Conservation (phyloP, 1,140 invertebrate genomes). For the Tigriopus japonicus region DNA sequence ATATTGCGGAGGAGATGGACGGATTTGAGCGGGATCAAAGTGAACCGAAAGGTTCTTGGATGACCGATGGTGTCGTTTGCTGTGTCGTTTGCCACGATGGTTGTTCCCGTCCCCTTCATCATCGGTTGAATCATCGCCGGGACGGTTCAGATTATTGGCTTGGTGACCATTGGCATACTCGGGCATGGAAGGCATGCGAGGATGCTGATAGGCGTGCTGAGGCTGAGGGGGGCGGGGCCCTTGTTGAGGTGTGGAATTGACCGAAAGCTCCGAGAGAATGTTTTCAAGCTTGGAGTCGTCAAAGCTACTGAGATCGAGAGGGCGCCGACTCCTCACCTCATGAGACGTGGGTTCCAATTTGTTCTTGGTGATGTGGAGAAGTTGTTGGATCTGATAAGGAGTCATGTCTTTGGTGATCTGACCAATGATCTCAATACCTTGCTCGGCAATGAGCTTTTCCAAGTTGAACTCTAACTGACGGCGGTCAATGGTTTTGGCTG, state of each 20-base stretch:
- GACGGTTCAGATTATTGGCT: slow-evolving; percentile 15
- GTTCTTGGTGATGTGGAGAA: slow-evolving; percentile 26
- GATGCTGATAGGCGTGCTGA: not conserved
- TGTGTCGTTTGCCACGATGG: no score
- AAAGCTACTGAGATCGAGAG: no score
- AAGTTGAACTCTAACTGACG: slow-evolving; percentile 38
- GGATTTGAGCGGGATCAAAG: slow-evolving; percentile 20
- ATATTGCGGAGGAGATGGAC: not conserved
- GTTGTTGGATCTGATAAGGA: slow-evolving; percentile 24
- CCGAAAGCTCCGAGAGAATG: no score
- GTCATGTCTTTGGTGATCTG: slow-evolving; percentile 16
- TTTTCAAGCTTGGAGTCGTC: no score
- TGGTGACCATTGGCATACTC: not conserved
- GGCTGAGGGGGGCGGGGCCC: slow-evolving; percentile 17
- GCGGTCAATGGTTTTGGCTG: slow-evolving; percentile 26
- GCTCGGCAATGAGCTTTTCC: slow-evolving; percentile 30
- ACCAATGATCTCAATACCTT: slow-evolving; percentile 24
- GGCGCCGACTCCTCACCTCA: no score
- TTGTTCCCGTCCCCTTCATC: slow-evolving; percentile 5
- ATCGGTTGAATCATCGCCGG: slow-evolving; percentile 12
- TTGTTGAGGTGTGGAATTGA: no score
- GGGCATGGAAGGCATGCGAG: slow-evolving; percentile 3
- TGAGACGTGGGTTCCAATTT: slow-evolving; percentile 14
- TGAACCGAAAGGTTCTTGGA: slow-evolving; percentile 18
- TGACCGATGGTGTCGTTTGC: slow-evolving; percentile 15